Evolutionary conservation across 2,113 vertebrate species (phyloP).

Genomic region (Stercorarius parasiticus): DNA sequence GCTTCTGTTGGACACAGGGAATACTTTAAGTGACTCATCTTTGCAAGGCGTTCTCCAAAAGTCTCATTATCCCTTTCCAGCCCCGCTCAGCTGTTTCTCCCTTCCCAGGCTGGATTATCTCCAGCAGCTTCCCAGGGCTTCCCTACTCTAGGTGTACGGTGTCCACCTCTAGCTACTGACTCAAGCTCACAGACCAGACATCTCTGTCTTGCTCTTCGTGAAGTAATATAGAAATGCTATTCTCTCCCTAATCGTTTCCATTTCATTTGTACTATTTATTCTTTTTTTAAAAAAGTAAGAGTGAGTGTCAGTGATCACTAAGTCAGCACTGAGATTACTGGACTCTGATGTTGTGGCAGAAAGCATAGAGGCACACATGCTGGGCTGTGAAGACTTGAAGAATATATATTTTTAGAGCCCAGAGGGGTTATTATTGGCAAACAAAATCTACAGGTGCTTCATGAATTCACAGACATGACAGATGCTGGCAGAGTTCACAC

Average conservation of each 20-base stretch:
- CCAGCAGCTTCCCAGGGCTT: background rate
- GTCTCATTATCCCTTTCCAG: background rate
- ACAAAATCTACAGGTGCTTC: background rate
- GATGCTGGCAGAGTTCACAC: background rate
- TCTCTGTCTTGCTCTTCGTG: background rate
- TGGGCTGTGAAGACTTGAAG: background rate
- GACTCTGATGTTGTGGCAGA: background rate
- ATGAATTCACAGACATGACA: background rate
- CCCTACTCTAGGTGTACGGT: fast-evolving
- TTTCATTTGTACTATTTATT: background rate
- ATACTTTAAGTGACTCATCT: background rate
- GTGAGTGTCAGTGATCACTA: background rate
- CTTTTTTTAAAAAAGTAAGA: background rate
- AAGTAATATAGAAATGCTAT: background rate
- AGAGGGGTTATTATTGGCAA: background rate
- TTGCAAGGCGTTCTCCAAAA: background rate
- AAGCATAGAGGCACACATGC: background rate
- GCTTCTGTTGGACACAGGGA: background rate
- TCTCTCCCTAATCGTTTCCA: background rate
- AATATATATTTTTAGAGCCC: background rate
- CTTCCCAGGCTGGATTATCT: background rate
- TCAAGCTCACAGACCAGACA: background rate
- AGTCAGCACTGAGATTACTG: background rate
- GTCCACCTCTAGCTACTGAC: background rate
- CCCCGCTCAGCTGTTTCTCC: background rate